Percentiles rank a stretch among this genome's conserved stretches.
phyloP scores from a whole-genome alignment of 2,113 vertebrate species.

The Muntiacus muntjak region DNA sequence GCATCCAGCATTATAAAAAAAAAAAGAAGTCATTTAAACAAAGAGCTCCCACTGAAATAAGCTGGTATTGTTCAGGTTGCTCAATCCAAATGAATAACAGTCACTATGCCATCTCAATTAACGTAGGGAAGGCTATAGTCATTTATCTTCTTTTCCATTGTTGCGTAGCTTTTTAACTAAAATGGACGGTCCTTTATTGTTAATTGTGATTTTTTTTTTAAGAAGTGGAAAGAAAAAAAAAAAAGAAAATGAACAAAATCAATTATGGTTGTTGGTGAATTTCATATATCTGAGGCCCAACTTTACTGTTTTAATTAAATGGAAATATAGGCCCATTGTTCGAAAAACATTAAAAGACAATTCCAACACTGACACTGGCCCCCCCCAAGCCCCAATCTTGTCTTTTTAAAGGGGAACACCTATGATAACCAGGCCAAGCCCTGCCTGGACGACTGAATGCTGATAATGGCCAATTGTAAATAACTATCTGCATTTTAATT shows the following conservation, averaged over 20 bases:
- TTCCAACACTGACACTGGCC: conserved; percentile 60
- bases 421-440: not conserved
- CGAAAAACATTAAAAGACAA: conserved; percentile 76
- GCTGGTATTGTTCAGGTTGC: conserved; percentile 31
- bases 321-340: conserved; percentile 80
- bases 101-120: conserved; percentile 62
- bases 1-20: not conserved
- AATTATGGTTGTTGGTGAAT: conserved; percentile 74
- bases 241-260: conserved; percentile 76
- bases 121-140: conserved; percentile 13
- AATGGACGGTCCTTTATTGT: conserved; percentile 67
- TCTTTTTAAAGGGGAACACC: not conserved
- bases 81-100: conserved; percentile 58
- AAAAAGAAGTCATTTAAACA: conserved; percentile 26
- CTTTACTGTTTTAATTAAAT: conserved; percentile 86
- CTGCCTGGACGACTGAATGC: not conserved
- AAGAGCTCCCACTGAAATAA: conserved; percentile 24
- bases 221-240: conserved; percentile 44
- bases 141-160: conserved; percentile 73
- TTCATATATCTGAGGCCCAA: conserved; percentile 67
- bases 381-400: not conserved
- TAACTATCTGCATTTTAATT: conserved; percentile 48
- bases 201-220: conserved; percentile 63
- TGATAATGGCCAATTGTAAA: not conserved
- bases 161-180: conserved; percentile 67